A percentile compares a stretch with the other conserved stretches of the same genome.
These are phyloP conservation scores for Eulemur albifrons DNA, from an alignment of 2,797 vertebrate species.

Conservation along the genomic window DNA sequence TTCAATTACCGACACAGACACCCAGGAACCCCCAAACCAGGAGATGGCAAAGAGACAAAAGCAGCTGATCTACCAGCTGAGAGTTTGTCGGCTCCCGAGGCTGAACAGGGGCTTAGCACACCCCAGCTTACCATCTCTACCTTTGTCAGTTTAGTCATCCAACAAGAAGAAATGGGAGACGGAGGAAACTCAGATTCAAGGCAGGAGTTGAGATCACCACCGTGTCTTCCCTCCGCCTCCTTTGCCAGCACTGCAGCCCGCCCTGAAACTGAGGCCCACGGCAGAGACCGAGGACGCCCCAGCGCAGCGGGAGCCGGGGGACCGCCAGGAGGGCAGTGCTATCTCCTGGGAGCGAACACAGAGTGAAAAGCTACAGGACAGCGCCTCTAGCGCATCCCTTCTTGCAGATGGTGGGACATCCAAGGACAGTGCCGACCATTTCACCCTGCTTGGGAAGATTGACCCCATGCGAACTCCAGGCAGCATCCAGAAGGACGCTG, in stretches of 20 bases:
- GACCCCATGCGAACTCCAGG: conserved; percentile 92
- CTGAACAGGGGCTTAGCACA: neutral
- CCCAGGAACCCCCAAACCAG: neutral
- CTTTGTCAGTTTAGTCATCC: neutral
- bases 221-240: conserved; percentile 8
- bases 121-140: too few relatives aligned
- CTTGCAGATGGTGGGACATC: accelerated
- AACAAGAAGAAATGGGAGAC: neutral
- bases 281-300: accelerated
- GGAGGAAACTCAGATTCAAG: neutral
- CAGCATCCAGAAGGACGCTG: conserved; percentile 91
- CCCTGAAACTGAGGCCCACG: neutral
- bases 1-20: neutral
- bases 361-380: neutral
- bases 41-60: neutral
- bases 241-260: conserved; percentile 51
- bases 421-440: conserved; percentile 88
- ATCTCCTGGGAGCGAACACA: accelerated
- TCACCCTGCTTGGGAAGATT: conserved; percentile 92
- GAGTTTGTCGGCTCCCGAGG: neutral
- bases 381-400: accelerated
- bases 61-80: neutral
- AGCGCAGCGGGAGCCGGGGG: accelerated
- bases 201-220: accelerated
- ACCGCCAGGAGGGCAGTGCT: neutral